Evolutionary conservation across 1,140 invertebrate genomes (phyloP).

Genomic region (Bicyclus anynana): DNA sequence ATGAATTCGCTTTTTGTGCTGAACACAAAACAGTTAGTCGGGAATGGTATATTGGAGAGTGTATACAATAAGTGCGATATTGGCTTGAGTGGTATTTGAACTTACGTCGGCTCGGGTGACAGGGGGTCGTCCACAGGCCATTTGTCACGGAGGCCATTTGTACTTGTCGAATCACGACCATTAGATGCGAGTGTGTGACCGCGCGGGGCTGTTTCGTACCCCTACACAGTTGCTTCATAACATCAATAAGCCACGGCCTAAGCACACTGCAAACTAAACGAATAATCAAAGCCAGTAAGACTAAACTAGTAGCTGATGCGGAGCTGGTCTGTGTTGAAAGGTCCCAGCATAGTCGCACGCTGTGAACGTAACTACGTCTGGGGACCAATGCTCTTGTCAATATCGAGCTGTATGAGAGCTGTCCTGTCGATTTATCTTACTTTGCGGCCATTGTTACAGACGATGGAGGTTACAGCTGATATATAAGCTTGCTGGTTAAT

Average conservation of each 20-base stretch:
- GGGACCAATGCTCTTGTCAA: slow-evolving; percentile 59
- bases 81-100: slow-evolving; percentile 54
- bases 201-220: slow-evolving; percentile 54
- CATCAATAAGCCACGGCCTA: slow-evolving; percentile 41
- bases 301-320: not conserved
- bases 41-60: slow-evolving; percentile 46
- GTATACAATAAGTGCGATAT: slow-evolving; percentile 53
- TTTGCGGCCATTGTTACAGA: slow-evolving; percentile 63
- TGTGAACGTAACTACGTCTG: slow-evolving; percentile 37
- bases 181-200: slow-evolving; percentile 73
- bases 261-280: not conserved
- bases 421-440: slow-evolving; percentile 71
- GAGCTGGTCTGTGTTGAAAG: slow-evolving; percentile 26
- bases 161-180: slow-evolving; percentile 76
- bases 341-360: slow-evolving; percentile 25
- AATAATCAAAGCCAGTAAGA: slow-evolving; percentile 11
- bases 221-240: slow-evolving; percentile 36
- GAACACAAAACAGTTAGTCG: slow-evolving; percentile 30
- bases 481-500: slow-evolving; percentile 68
- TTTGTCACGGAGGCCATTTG: slow-evolving; percentile 74
- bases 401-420: slow-evolving; percentile 59
- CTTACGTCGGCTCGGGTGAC: slow-evolving; percentile 54
- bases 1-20: slow-evolving; percentile 35
- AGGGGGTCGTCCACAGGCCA: slow-evolving; percentile 64
- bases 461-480: slow-evolving; percentile 56